Percentiles rank a stretch among this genome's conserved stretches.
Conservation (phyloP, 2,113 vertebrate genomes). For the Willisornis vidua region DNA sequence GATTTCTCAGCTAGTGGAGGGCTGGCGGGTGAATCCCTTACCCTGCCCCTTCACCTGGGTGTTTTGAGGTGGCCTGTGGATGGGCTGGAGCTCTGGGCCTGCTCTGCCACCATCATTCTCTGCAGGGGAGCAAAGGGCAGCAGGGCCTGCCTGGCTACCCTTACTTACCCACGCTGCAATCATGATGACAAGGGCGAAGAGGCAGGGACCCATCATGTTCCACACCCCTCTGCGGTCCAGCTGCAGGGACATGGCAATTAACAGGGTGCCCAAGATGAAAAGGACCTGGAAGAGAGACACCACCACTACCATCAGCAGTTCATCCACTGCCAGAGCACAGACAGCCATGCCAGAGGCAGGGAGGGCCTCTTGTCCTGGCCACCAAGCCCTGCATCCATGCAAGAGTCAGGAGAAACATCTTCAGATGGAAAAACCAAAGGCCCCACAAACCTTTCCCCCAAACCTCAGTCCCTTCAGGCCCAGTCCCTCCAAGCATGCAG, state of each 20-base stretch:
- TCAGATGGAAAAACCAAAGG: background rate
- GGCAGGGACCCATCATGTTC: conserved; percentile 93
- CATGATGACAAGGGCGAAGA: conserved; percentile 87
- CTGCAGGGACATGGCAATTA: conserved; percentile 95
- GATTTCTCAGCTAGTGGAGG: background rate
- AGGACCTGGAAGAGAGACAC: conserved; percentile 78
- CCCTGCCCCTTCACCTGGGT: background rate
- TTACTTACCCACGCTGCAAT: conserved; percentile 87
- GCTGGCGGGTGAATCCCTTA: background rate
- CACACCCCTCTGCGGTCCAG: conserved; percentile 92
- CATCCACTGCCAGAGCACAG: background rate
- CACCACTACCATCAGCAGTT: background rate
- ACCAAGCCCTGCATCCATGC: background rate
- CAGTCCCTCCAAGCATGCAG: background rate
- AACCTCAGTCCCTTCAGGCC: background rate
- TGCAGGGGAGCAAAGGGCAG: background rate
- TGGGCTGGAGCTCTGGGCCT: background rate
- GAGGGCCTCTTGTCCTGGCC: background rate
- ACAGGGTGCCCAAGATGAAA: conserved; percentile 85
- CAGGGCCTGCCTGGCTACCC: background rate
- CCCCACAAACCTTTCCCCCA: background rate
- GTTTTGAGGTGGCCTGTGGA: background rate
- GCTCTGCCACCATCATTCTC: background rate
- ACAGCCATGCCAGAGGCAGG: background rate
- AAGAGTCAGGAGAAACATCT: background rate